These are phyloP conservation scores for Istiophorus platypterus DNA, from an alignment of 2,113 vertebrate species.

Conservation along the genomic window DNA sequence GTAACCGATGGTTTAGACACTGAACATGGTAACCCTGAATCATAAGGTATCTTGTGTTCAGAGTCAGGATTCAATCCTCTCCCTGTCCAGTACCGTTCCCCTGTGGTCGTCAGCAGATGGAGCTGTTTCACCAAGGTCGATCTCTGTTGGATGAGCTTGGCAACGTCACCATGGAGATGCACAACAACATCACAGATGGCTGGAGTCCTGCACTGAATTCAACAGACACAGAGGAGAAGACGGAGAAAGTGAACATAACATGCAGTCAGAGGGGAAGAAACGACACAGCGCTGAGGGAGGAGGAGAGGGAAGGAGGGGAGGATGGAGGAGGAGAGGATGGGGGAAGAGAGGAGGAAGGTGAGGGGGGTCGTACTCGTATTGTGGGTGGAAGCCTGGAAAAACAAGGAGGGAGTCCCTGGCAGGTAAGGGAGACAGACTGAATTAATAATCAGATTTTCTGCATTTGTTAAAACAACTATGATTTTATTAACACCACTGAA, in stretches of 20 bases:
- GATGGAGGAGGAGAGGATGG: conserved; percentile 13
- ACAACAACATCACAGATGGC: neutral
- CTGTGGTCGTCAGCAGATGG: conserved; percentile 55
- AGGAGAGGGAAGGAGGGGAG: neutral
- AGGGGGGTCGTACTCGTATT: conserved; percentile 77
- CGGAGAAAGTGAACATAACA: neutral
- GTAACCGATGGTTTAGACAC: neutral
- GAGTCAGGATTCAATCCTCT: neutral
- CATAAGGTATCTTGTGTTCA: neutral
- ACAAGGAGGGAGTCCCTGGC: conserved; percentile 88
- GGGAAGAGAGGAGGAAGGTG: neutral
- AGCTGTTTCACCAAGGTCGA: neutral
- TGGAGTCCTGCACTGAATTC: neutral
- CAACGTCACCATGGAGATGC: conserved; percentile 11
- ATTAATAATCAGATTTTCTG: neutral
- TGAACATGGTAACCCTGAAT: neutral
- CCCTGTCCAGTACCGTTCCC: conserved; percentile 59
- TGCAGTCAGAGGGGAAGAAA: neutral
- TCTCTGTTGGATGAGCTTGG: conserved; percentile 27
- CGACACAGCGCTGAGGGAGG: neutral
- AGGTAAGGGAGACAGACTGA: conserved; percentile 61
- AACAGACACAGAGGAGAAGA: neutral
- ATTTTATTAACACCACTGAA: too few species aligned
- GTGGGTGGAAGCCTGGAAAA: conserved; percentile 83
- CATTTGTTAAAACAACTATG: too few species aligned